phyloP scores from a whole-genome alignment of 2,888 invertebrate genomes.

The Sphinx pinastri region DNA sequence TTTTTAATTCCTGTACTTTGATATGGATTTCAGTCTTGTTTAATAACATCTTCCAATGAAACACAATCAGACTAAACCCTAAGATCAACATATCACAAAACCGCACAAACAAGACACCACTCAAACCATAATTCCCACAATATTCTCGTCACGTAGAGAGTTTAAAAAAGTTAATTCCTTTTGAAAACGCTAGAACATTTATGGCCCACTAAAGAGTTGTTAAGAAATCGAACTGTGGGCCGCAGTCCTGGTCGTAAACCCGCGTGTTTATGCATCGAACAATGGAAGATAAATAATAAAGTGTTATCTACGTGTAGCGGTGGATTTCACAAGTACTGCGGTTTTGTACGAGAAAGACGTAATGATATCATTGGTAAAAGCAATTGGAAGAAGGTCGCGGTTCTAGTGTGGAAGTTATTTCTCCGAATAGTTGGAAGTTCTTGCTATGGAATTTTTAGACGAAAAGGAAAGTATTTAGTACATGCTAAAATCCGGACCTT shows the following conservation, averaged over 20 bases:
- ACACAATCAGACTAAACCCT: too few relatives aligned
- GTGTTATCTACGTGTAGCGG: constrained; percentile 20
- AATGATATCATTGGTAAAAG: background rate
- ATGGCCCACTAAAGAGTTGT: constrained; percentile 63
- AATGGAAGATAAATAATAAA: constrained; percentile 79
- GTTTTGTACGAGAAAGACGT: background rate
- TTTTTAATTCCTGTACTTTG: too few relatives aligned
- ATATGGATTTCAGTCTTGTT: too few relatives aligned
- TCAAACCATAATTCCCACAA: constrained; percentile 29
- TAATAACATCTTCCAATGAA: too few relatives aligned
- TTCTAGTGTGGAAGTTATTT: background rate
- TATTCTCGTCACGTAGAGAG: constrained; percentile 29
- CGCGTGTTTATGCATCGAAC: constrained; percentile 67
- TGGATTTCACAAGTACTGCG: constrained; percentile 19
- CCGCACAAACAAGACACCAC: constrained; percentile 26
- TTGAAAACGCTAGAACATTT: constrained; percentile 58
- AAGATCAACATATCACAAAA: background rate
- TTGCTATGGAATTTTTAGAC: background rate
- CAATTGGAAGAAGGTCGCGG: background rate
- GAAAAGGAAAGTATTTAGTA: background rate
- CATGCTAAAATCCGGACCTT: too few relatives aligned
- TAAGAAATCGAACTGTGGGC: constrained; percentile 53
- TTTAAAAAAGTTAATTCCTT: constrained; percentile 62
- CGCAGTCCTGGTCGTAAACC: constrained; percentile 54
- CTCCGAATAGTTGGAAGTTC: too few relatives aligned